Conservation (phyloP, 2,888 invertebrate genomes). For the Digitonthophagus gazella region DNA sequence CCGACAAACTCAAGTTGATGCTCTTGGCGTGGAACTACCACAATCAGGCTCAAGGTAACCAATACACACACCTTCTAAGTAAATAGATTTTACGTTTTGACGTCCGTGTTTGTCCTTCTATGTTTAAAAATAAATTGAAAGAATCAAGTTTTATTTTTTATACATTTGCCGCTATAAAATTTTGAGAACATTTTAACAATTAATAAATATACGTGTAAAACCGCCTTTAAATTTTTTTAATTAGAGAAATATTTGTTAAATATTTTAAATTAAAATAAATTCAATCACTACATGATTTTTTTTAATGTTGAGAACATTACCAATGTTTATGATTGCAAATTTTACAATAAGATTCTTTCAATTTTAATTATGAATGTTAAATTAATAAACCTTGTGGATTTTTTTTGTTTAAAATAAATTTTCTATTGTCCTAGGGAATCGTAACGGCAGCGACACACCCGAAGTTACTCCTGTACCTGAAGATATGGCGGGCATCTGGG, state of each 20-base stretch:
- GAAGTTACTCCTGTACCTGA: slow-evolving; percentile 56
- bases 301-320: too few species aligned
- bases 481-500: slow-evolving; percentile 83
- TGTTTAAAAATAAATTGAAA: not conserved
- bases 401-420: not conserved
- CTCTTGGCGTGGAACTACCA: slow-evolving; percentile 86
- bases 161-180: not conserved
- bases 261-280: too few species aligned
- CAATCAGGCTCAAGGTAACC: slow-evolving; percentile 69
- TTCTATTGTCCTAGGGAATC: slow-evolving; percentile 40
- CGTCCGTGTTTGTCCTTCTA: slow-evolving; percentile 16
- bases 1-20: slow-evolving; percentile 85
- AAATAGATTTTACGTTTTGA: slow-evolving; percentile 5
- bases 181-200: not conserved
- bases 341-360: not conserved
- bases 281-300: too few species aligned
- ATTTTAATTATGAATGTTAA: not conserved
- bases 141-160: slow-evolving; percentile 7
- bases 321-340: not conserved
- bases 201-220: not conserved
- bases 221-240: too few species aligned
- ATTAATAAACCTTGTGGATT: too few species aligned
- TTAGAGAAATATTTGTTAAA: too few species aligned
- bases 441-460: slow-evolving; percentile 51
- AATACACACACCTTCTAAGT: slow-evolving; percentile 24